Base-by-base conservation (phyloP, 2,113 vertebrate species). In the Pomatorhinus ruficollis region DNA sequence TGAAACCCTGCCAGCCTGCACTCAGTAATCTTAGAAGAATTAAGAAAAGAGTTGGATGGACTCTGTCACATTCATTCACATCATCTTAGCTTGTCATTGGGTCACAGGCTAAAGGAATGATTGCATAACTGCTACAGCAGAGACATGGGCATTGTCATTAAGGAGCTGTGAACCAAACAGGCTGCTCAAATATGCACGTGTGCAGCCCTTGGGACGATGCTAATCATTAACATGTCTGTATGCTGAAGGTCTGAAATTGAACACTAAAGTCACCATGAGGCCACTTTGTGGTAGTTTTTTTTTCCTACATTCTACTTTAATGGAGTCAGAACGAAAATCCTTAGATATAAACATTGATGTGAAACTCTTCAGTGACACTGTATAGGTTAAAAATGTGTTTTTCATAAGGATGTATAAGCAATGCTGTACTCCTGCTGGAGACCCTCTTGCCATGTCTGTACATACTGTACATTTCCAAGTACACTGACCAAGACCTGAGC, bases 51-150 rank as follows among this genome's bases (percentile, higher is more conserved):
- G 53, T 44, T 44, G 78, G 83, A 72, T 85, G 88, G 90, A 63
- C 75, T 39, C 23, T 87, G 54, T 90, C 75, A 22, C 64, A 10
- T 81, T 81, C 8, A 49, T 90, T 94, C 71, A 59, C 64, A 54
- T 94, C 60, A 77, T 88, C 31, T 70, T 77, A 69, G 64, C 42
- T 83, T 76, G 56, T 91, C 74, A 49, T 78, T 0, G 0, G 78
- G 86, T 96, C 94, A 82, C 45, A 70, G 77, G 77, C 77, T 83
- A 52, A 94, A 95, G 91, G 80, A 78, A 71, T 56, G 64, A 87
- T 81, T 94, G 60, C 66, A 6, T 92, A 89, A 95, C 60, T 71
- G 77, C n/a, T 35, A 11, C 52, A 35, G 69, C 54, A 87, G 82
- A 42, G 78, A 52, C 28, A 25, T 5, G 6, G 52, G 54, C 68